Evolutionary conservation across 2,113 vertebrate genomes (phyloP).

Genomic region (Trematocara marginatum): DNA sequence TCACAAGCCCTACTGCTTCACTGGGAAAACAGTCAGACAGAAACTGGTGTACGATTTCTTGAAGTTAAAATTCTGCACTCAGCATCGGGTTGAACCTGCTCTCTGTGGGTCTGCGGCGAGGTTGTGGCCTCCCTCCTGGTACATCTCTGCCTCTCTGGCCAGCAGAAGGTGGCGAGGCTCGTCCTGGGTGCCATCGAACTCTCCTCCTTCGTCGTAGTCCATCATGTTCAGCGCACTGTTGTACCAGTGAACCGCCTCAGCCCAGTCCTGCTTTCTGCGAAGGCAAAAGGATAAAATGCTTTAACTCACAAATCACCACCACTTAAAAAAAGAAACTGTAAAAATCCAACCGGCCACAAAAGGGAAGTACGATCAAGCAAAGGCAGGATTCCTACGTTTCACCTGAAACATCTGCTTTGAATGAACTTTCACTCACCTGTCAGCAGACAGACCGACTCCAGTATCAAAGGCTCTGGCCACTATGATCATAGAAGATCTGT

Average conservation of each 20-base stretch:
- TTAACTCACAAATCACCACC: background rate
- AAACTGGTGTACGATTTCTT: background rate
- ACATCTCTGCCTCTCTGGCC: constrained; percentile 89
- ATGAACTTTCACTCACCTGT: constrained; percentile 74
- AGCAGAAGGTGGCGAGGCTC: constrained; percentile 86
- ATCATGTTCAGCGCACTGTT: constrained; percentile 80
- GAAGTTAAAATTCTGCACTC: background rate
- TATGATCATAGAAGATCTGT: constrained; percentile 88
- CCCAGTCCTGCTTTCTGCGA: constrained; percentile 82
- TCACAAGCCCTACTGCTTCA: background rate
- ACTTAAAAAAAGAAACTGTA: background rate
- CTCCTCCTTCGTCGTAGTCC: constrained; percentile 90
- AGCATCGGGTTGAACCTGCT: constrained; percentile 71
- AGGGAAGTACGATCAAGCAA: background rate
- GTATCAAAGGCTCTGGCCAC: constrained; percentile 89
- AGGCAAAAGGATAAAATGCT: background rate
- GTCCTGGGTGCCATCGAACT: constrained; percentile 89
- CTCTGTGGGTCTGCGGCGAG: constrained; percentile 80
- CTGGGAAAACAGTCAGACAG: background rate
- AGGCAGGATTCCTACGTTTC: background rate
- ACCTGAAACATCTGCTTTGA: background rate
- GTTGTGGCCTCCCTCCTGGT: constrained; percentile 74
- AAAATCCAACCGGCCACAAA: background rate
- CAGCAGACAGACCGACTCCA: constrained; percentile 78
- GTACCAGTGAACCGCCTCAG: constrained; percentile 86